These are phyloP conservation scores for Seriola aureovittata DNA, from an alignment of 2,113 vertebrate genomes.

Conservation along the genomic window DNA sequence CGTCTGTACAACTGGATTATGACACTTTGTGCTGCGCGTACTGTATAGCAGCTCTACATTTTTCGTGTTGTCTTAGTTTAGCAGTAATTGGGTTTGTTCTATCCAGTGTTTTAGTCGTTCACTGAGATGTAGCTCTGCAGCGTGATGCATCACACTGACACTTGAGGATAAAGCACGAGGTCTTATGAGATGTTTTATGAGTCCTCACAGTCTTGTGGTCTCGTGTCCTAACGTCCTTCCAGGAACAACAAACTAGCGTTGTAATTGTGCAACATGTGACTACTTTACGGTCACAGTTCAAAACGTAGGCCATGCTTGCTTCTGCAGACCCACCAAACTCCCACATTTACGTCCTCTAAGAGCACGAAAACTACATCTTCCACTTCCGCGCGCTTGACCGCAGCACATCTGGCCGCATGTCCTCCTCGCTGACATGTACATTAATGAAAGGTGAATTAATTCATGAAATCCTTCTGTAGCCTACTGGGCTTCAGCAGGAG, in stretches of 20 bases:
- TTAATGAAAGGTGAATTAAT: conserved; percentile 26
- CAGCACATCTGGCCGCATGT: conserved; percentile 26
- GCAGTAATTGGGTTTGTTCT: background rate
- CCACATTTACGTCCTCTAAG: conserved; percentile 21
- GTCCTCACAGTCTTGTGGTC: conserved; percentile 25
- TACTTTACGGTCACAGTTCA: conserved; percentile 34
- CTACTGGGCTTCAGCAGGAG: conserved; percentile 28
- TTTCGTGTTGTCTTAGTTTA: background rate
- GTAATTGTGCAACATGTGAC: conserved; percentile 19
- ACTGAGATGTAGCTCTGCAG: background rate
- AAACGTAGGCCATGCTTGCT: conserved; percentile 26
- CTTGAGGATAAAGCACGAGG: background rate
- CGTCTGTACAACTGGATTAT: background rate
- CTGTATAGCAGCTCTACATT: background rate
- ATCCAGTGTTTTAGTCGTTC: background rate
- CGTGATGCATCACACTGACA: conserved; percentile 14
- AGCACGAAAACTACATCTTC: conserved; percentile 2
- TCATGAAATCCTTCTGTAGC: conserved; percentile 3
- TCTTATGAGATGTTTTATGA: conserved; percentile 28
- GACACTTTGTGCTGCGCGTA: background rate
- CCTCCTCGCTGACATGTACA: background rate
- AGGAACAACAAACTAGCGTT: conserved; percentile 15
- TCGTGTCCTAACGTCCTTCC: conserved; percentile 14
- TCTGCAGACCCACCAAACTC: conserved; percentile 30
- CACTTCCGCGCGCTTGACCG: conserved; percentile 28